Percentiles rank a stretch among this genome's conserved stretches.
phyloP scores from a whole-genome alignment of 2,113 vertebrate species.

The Sterrhoptilus dennistouni region DNA sequence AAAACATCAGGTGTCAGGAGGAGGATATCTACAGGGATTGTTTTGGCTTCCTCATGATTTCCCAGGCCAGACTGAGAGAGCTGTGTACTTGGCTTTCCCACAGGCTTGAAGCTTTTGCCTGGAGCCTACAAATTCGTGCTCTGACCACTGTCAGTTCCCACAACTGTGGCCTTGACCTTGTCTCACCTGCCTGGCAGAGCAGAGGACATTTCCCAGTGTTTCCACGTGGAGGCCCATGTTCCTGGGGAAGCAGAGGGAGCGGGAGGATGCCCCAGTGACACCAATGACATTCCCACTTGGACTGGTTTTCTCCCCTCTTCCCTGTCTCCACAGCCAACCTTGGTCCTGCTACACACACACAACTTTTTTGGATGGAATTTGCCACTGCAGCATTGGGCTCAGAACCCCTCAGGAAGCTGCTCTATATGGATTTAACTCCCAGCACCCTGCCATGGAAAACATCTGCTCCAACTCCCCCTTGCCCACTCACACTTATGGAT shows the following conservation, averaged over 20 bases:
- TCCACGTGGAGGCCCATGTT: not conserved
- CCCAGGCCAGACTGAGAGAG: too few species aligned
- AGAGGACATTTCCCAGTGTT: rapidly evolving
- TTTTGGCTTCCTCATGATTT: too few species aligned
- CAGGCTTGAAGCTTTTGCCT: too few species aligned
- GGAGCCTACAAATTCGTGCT: too few species aligned
- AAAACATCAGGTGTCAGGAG: too few species aligned
- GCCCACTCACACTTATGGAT: rapidly evolving
- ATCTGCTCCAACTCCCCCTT: rapidly evolving
- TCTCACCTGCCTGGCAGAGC: not conserved
- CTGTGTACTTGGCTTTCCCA: too few species aligned
- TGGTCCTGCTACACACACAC: rapidly evolving
- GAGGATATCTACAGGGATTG: too few species aligned
- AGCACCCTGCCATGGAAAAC: not conserved
- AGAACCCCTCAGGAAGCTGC: not conserved
- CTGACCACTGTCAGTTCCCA: too few species aligned
- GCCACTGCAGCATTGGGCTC: rapidly evolving
- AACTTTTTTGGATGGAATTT: rapidly evolving
- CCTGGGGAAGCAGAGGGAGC: not conserved
- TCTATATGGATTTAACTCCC: not conserved
- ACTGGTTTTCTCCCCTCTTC: not conserved
- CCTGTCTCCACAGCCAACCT: not conserved
- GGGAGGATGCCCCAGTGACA: rapidly evolving
- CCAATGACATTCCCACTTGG: not conserved
- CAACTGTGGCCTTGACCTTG: not conserved